These are phyloP conservation scores for Thereva unica DNA, from an alignment of 2,888 invertebrate species.

Conservation along the genomic window DNA sequence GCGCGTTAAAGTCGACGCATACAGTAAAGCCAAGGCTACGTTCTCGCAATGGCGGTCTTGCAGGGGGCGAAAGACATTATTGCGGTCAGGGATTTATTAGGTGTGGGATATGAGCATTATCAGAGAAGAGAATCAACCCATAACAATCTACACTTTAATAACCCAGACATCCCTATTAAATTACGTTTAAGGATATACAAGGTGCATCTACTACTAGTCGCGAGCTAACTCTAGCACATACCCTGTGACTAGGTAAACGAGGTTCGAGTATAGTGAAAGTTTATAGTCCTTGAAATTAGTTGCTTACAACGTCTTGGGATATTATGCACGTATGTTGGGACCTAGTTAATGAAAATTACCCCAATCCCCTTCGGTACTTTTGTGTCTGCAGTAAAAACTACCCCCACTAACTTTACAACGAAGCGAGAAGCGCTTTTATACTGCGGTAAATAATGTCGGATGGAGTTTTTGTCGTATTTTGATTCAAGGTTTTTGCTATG, in stretches of 20 bases:
- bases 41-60: not conserved
- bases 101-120: constrained; percentile 20
- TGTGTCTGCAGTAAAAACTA: too few relatives aligned
- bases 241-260: not conserved
- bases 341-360: too few relatives aligned
- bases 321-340: too few relatives aligned
- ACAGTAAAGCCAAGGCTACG: not conserved
- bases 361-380: too few relatives aligned
- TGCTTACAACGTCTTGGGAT: too few relatives aligned
- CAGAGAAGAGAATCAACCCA: not conserved
- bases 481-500: too few relatives aligned
- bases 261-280: too few relatives aligned
- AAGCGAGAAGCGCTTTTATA: too few relatives aligned
- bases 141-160: constrained; percentile 10
- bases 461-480: too few relatives aligned
- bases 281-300: too few relatives aligned
- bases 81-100: constrained; percentile 18
- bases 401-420: too few relatives aligned
- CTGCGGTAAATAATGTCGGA: too few relatives aligned
- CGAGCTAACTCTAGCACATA: not conserved
- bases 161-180: constrained; percentile 25
- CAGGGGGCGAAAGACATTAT: constrained; percentile 20
- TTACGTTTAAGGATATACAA: constrained; percentile 9
- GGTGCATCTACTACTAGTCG: constrained; percentile 8
- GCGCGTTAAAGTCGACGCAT: constrained; percentile 20